Evolutionary conservation across 2,888 invertebrate species (phyloP), one percentile per base, ranked within the genome.

Genomic region (Protonemura montana): DNA sequence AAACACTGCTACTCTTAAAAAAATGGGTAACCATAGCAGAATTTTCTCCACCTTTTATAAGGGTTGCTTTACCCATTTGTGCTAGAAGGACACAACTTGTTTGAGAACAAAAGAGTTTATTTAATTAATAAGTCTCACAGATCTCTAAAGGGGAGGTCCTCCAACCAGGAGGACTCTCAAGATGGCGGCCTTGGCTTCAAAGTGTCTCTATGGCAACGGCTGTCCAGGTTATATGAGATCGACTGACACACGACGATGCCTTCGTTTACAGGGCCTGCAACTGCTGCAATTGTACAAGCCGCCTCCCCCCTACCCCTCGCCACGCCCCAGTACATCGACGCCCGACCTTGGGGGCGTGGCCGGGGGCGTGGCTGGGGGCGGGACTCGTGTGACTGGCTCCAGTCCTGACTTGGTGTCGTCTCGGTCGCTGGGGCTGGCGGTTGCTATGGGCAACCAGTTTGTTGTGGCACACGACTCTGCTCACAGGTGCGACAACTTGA

Each of bases 251-350:
- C 88, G 88, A 90, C 90, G 41, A 41, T 90, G n/a, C 92, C 92
- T 82, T 91, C 13, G 41, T 41, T 21, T 21, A 21, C 59, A 92
- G 86, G 93, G 93, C 78, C 90, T 94, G 76, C 94, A 94, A 84
- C 92, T 94, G 89, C 91, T 95, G 27, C 95, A 95, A 89, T 93
- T 95, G 6, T 95, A 95, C 90, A 97, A 97, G 90, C 96, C 97
- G 0, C 97, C 97, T 0, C 97, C 97, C 0, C 97, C 97, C 0
- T 97, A 97, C 91, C 96, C 96, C 0, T 94, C 94, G 0, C 95
- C 94, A 89, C 93, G 95, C 0, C 92, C 95, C n/a, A 95, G 95
- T 85, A 96, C 95, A 89, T 97, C 96, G 0, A 97, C 97, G 0
- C 97, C 97, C 0, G 97, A 97, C 90, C 91, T 97, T 86, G 97